phyloP scores from a whole-genome alignment of 1,140 invertebrate genomes.

The Aphaenogaster floridana region DNA sequence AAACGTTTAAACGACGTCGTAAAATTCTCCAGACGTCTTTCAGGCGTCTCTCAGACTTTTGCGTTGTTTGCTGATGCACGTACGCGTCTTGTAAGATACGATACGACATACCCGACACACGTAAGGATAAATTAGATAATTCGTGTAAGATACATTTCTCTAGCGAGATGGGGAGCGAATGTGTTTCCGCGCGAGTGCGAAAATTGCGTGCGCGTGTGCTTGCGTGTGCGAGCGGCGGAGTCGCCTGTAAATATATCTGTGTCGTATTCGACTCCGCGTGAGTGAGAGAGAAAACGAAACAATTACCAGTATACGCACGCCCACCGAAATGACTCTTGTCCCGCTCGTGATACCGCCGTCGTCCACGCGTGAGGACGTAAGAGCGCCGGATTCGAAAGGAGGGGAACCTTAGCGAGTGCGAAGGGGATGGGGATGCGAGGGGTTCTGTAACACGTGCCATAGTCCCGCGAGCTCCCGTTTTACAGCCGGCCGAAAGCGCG shows the following conservation, averaged over 20 bases:
- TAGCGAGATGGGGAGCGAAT: slow-evolving; percentile 52
- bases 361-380: slow-evolving; percentile 37
- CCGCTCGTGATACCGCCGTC: slow-evolving; percentile 63
- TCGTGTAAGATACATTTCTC: slow-evolving; percentile 77
- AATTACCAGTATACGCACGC: slow-evolving; percentile 75
- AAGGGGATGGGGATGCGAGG: slow-evolving; percentile 29
- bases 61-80: slow-evolving; percentile 1
- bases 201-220: slow-evolving; percentile 1
- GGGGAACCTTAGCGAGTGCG: slow-evolving; percentile 25
- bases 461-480: slow-evolving; percentile 30
- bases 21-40: slow-evolving; percentile 38
- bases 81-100: slow-evolving; percentile 73
- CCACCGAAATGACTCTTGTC: slow-evolving; percentile 64
- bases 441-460: slow-evolving; percentile 62
- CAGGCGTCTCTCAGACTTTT: slow-evolving; percentile 36
- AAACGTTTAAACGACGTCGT: slow-evolving; percentile 37
- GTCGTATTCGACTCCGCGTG: slow-evolving; percentile 49
- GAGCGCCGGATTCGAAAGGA: neutral
- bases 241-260: slow-evolving; percentile 59
- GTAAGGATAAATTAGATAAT: slow-evolving; percentile 73
- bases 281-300: slow-evolving; percentile 51
- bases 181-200: slow-evolving; percentile 3
- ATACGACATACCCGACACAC: slow-evolving; percentile 48
- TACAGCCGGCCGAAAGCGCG: neutral
- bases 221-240: slow-evolving; percentile 27